phyloP scores from a whole-genome alignment of 2,888 invertebrate species.

The Nemapogon koenigi region DNA sequence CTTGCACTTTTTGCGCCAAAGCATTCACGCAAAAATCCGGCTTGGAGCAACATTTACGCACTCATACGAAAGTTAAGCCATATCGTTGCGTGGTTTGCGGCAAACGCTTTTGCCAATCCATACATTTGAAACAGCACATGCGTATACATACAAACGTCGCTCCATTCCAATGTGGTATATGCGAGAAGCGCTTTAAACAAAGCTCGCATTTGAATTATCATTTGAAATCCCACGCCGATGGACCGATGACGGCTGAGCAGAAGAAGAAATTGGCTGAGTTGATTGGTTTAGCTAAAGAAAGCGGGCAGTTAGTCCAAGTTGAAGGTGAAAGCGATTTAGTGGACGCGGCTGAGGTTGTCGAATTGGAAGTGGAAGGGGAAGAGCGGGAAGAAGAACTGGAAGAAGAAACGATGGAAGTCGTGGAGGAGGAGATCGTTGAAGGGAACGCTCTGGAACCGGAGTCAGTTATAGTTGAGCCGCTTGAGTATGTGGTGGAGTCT shows the following conservation, averaged over 20 bases:
- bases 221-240: constrained; percentile 38
- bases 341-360: too few relatives aligned
- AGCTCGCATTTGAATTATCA: constrained; percentile 52
- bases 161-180: constrained; percentile 46
- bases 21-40: constrained; percentile 55
- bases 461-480: too few relatives aligned
- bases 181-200: constrained; percentile 45
- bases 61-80: constrained; percentile 44
- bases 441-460: too few relatives aligned
- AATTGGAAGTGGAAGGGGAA: too few relatives aligned
- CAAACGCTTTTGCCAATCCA: constrained; percentile 48
- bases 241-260: constrained; percentile 33
- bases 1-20: constrained; percentile 42
- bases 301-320: too few relatives aligned
- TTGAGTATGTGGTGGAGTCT: too few relatives aligned
- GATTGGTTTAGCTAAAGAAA: constrained; percentile 20
- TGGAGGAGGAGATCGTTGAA: too few relatives aligned
- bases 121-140: constrained; percentile 50
- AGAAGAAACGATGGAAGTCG: too few relatives aligned
- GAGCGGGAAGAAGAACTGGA: too few relatives aligned
- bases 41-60: constrained; percentile 46
- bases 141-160: constrained; percentile 48
- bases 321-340: too few relatives aligned
- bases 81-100: constrained; percentile 49
- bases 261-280: constrained; percentile 24